Evolutionary conservation across 2,797 vertebrate species (phyloP), one percentile per base, ranked within the genome.

Genomic region (Labeo calbasu): DNA sequence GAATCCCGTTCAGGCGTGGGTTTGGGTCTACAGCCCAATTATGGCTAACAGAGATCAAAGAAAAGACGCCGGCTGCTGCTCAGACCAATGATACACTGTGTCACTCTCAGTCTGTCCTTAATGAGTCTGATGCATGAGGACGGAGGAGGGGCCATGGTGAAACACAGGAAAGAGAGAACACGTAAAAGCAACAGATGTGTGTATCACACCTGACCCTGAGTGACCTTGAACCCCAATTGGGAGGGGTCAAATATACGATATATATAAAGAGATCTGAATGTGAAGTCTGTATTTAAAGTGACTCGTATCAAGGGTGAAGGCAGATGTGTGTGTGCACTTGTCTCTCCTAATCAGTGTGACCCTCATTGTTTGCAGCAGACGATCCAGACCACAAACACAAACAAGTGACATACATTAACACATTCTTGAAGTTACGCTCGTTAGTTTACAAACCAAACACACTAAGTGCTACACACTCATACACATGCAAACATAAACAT

Each of bases 11-110:
- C 36, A 79, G 51, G 53, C 40, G 25, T 59, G 40, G 43, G 81
- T 55, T 70, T 81, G 12, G 79, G 65, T 63, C 73, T 69, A 55
- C 15, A 23, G 32, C 25, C 71, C 79, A 83, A 77, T 43, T 28
- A 77, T 32, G 19, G 25, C 73, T 71, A 68, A 40, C n/a, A 2
- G 46, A 76, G 59, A 79, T 85, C 43, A 85, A 84, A 79, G 76
- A 11, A 19, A 28, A 70, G 32, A 77, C 9, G 21, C 11, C 12
- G 79, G 19, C 23, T 81, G 79, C 68, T 81, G 68, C 40, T 72
- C 53, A 25, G 66, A 76, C 57, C 78, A 78, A 53, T 28, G 59
- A 63, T 21, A 48, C 21, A 69, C 12, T 40, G 70, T 55, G 77
- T 81, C 86, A 81, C 66, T 79, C 23, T 69, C n/a, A 23, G 63